phyloP scores from a whole-genome alignment of 2,113 vertebrate species.

The Dromiciops gliroides region DNA sequence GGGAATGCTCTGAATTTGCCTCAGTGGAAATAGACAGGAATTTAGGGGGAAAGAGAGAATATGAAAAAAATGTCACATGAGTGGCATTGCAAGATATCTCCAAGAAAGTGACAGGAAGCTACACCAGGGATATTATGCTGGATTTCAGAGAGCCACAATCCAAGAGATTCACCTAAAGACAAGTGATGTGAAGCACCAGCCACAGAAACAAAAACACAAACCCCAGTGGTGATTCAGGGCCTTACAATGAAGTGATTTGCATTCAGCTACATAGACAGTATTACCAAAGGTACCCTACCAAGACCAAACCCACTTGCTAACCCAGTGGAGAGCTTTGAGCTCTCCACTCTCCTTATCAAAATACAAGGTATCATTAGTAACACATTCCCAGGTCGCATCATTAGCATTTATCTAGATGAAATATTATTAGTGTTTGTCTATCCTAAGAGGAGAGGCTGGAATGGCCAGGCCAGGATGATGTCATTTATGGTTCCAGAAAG shows the following conservation, averaged over 20 bases:
- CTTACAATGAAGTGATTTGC: background rate
- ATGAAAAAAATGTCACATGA: background rate
- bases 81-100: background rate
- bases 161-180: background rate
- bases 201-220: slow-evolving; percentile 39
- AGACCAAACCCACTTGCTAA: slow-evolving; percentile 22
- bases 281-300: background rate
- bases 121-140: background rate
- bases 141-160: background rate
- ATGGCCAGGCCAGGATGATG: slow-evolving; percentile 38
- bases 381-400: slow-evolving; percentile 34
- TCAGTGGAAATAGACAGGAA: background rate
- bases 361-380: slow-evolving; percentile 9
- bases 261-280: background rate
- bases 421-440: slow-evolving; percentile 55
- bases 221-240: slow-evolving; percentile 3
- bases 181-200: background rate
- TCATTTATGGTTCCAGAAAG: slow-evolving; percentile 63
- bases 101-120: background rate
- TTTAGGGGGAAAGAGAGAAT: background rate
- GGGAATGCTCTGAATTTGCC: background rate
- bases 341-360: background rate
- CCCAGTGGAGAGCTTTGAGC: slow-evolving; percentile 45
- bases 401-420: slow-evolving; percentile 55
- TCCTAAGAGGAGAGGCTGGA: slow-evolving; percentile 29